Evolutionary conservation across 2,888 invertebrate species (phyloP).

Genomic region (Julus scandinavius): DNA sequence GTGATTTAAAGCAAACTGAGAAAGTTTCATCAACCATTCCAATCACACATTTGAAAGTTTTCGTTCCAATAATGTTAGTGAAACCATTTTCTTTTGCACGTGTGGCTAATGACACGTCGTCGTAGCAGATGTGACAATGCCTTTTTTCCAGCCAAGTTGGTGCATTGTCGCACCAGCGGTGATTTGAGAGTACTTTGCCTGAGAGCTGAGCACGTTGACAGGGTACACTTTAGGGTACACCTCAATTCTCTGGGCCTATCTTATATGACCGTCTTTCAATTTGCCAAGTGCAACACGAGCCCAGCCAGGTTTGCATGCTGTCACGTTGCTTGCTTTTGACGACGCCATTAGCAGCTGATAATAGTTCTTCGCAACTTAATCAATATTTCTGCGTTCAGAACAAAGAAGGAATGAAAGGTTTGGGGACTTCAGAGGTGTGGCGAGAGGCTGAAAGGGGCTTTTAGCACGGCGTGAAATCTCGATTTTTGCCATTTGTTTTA

Average conservation of each 20-base stretch:
- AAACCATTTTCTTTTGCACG: not conserved
- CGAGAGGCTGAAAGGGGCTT: not conserved
- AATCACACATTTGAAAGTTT: no score
- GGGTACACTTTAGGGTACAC: not conserved
- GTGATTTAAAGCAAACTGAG: no score
- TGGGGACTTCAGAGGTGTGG: not conserved
- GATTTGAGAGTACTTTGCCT: not conserved
- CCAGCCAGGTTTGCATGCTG: not conserved
- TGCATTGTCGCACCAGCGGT: not conserved
- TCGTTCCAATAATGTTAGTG: not conserved
- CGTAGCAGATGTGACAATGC: not conserved
- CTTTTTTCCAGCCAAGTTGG: not conserved
- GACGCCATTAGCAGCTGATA: constrained; percentile 10
- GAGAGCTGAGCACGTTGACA: not conserved
- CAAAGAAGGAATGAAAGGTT: not conserved
- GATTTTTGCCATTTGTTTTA: constrained; percentile 8
- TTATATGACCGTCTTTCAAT: not conserved
- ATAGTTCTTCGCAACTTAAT: not conserved
- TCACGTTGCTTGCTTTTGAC: constrained; percentile 9
- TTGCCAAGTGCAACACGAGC: not conserved
- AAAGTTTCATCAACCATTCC: no score
- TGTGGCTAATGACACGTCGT: not conserved
- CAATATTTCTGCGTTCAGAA: not conserved
- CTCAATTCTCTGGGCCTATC: not conserved
- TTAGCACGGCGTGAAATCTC: not conserved